These are phyloP conservation scores for Leptodactylus fuscus DNA, from an alignment of 2,113 vertebrate species.

Conservation along the genomic window DNA sequence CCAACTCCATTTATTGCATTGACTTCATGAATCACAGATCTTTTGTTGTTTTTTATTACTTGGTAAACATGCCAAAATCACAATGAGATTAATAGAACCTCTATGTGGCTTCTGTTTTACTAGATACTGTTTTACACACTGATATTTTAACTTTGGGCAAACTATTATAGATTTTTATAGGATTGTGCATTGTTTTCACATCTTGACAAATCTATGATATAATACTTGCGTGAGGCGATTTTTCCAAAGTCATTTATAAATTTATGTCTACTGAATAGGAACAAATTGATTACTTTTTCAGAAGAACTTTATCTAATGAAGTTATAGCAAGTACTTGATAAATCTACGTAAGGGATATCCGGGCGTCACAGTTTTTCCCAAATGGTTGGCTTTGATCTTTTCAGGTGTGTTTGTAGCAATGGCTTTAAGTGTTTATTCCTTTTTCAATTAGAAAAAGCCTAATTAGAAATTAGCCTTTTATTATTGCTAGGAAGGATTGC, in stretches of 20 bases:
- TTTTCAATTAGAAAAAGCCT: too few relatives aligned
- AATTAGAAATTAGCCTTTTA: too few relatives aligned
- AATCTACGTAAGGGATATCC: not conserved
- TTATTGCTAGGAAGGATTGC: too few relatives aligned
- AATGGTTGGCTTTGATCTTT: too few relatives aligned
- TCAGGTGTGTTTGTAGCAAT: too few relatives aligned
- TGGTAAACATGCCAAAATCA: not conserved
- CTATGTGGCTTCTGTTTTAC: not conserved
- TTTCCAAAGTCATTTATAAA: constrained; percentile 41
- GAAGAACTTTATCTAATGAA: constrained; percentile 20
- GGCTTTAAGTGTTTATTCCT: too few relatives aligned
- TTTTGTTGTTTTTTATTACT: not conserved
- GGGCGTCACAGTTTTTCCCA: not conserved
- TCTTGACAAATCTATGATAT: constrained; percentile 38
- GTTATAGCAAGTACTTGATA: not conserved
- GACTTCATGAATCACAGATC: not conserved
- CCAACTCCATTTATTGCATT: not conserved
- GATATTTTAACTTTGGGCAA: constrained; percentile 31
- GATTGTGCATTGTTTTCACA: constrained; percentile 14
- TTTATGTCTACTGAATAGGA: constrained; percentile 4
- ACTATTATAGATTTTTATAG: constrained; percentile 33
- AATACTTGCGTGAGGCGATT: constrained; percentile 41
- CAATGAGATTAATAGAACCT: constrained; percentile 2
- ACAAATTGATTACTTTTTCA: constrained; percentile 18
- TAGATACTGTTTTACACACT: constrained; percentile 19